Evolutionary conservation across 1,140 invertebrate species (phyloP), one percentile per base, ranked within the genome.

Genomic region (Drosophila repletoides): DNA sequence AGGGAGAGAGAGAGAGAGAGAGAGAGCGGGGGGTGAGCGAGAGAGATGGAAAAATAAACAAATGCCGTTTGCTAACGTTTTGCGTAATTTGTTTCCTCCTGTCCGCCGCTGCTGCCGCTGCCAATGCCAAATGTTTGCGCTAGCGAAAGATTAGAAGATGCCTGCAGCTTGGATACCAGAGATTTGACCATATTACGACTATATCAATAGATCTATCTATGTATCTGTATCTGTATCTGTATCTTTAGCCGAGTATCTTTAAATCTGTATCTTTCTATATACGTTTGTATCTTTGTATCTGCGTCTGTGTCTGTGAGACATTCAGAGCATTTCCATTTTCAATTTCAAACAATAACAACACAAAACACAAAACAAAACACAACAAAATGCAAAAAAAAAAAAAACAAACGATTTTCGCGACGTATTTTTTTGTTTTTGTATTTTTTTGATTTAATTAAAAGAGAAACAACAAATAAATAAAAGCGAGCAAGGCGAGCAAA

Each of bases 1-100:
- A 55, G 26, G 34, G 40, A 22, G 36, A 38, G 17, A 34, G 21
- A 31, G 29, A 41, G 21, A 56, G 36, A 28, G 31, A 41, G 9
- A 49, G 22, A n/a, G n/a, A n/a, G n/a, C n/a, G n/a, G n/a, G n/a
- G n/a, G 29, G 14, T 58, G 34, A 56, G 34, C 73, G 26, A 55
- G 22, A 55, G 5, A 17, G 12, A 15, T 49, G 34, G 41, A 58
- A 48, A 48, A 48, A 29, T 21, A 59, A 61, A 61, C 48, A 14
- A 21, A 24, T 36, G 31, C 10, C 6, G 36, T 60, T 58, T 56
- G 79, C 79, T 84, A 87, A 88, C 86, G 86, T 88, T 88, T 88
- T 86, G 80, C 72, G 68, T 88, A 88, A 72, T 88, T 88, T 41
- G 86, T 88, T 63, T 88, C 86, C 76, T 88, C 80, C n/a, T 24